phyloP scores from a whole-genome alignment of 2,113 vertebrate genomes.

The Craseonycteris thonglongyai region DNA sequence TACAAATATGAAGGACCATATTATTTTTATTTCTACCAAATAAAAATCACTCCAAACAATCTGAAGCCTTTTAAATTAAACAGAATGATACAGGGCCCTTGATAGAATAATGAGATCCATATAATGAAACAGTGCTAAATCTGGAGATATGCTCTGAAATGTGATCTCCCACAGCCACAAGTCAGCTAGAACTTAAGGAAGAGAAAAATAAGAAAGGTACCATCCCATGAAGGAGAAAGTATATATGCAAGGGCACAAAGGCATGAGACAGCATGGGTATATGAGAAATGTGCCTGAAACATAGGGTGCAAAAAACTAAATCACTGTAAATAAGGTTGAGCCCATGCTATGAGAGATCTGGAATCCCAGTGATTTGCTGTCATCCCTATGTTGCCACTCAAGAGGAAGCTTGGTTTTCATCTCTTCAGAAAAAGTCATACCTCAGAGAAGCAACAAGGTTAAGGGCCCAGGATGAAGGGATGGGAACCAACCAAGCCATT shows the following conservation, averaged over 20 bases:
- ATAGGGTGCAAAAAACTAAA: background rate
- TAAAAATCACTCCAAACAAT: background rate
- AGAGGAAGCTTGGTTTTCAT: background rate
- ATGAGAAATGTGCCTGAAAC: background rate
- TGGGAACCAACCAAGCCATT: background rate
- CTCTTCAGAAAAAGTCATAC: background rate
- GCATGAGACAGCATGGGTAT: background rate
- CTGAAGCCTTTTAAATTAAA: constrained; percentile 1
- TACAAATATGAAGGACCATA: background rate
- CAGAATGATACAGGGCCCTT: background rate
- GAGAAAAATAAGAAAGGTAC: background rate
- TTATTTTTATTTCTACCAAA: constrained; percentile 32
- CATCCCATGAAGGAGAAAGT: background rate
- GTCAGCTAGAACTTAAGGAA: background rate
- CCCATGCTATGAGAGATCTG: background rate
- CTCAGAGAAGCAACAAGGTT: background rate
- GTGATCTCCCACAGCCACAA: background rate
- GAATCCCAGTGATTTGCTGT: background rate
- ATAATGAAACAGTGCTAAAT: background rate
- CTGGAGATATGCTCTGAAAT: background rate
- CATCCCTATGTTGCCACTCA: background rate
- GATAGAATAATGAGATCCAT: background rate
- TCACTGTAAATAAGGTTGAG: background rate
- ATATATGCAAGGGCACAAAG: background rate
- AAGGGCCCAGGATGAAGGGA: background rate